A percentile compares a stretch with the other conserved stretches of the same genome.
These are phyloP conservation scores for Catharus fuscescens DNA, from an alignment of 2,113 vertebrate genomes.

Conservation along the genomic window DNA sequence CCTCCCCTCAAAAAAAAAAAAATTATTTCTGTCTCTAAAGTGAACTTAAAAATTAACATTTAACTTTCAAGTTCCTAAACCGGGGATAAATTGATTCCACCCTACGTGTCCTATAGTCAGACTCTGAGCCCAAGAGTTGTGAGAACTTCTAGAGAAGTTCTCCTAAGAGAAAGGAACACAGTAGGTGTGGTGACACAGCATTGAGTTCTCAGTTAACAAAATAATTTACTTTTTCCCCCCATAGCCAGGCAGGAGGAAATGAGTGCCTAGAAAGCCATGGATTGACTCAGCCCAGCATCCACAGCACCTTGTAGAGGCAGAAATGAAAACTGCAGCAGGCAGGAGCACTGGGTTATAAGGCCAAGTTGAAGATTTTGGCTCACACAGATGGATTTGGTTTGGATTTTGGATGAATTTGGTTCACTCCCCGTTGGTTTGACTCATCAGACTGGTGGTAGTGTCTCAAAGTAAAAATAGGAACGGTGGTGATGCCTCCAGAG, in stretches of 20 bases:
- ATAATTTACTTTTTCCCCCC: neutral
- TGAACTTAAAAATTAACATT: neutral
- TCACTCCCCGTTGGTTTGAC: neutral
- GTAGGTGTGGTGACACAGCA: neutral
- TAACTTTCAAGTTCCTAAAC: neutral
- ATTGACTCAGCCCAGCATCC: neutral
- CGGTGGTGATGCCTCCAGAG: neutral
- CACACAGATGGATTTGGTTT: neutral
- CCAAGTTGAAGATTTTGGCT: neutral
- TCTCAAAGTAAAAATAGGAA: neutral
- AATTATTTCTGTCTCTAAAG: neutral
- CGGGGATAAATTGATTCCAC: neutral
- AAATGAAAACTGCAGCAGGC: neutral
- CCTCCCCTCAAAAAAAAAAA: neutral
- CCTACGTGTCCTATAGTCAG: neutral
- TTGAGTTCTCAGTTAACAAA: neutral
- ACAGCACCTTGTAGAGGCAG: neutral
- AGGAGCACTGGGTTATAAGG: rapidly evolving
- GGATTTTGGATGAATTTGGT: neutral
- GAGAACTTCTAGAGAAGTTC: neutral
- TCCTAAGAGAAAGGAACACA: neutral
- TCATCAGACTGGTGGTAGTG: neutral
- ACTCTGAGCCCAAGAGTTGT: neutral
- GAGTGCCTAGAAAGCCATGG: neutral
- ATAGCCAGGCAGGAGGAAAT: neutral